These are phyloP conservation scores for Bombus balteatus DNA, from an alignment of 1,140 invertebrate genomes.

Conservation along the genomic window DNA sequence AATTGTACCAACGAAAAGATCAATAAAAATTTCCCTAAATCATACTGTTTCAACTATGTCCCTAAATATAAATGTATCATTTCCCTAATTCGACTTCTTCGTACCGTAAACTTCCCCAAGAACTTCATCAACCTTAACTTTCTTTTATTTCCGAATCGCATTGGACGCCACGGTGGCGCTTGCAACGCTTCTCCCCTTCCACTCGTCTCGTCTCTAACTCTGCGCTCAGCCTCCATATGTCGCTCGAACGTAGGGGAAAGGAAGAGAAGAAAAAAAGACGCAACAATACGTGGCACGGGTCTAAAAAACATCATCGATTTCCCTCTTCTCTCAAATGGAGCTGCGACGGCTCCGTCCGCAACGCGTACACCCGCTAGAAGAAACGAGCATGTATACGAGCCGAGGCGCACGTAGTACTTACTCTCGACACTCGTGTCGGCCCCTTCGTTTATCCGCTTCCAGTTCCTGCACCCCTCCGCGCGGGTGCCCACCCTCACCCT, in stretches of 20 bases:
- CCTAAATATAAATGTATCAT: not conserved
- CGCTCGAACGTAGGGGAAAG: not conserved
- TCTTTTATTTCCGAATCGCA: not conserved
- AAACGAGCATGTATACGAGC: conserved; percentile 27
- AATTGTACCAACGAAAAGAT: conserved; percentile 11
- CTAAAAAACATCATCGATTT: conserved; percentile 39
- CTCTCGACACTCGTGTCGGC: conserved; percentile 63
- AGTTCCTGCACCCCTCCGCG: conserved; percentile 60
- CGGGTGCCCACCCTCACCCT: conserved; percentile 41
- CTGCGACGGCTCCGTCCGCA: not conserved
- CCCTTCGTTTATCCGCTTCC: conserved; percentile 62
- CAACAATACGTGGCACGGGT: conserved; percentile 9
- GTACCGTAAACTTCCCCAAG: not conserved
- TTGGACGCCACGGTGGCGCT: conserved; percentile 2
- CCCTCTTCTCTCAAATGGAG: not conserved
- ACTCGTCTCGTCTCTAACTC: not conserved
- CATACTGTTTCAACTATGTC: not conserved
- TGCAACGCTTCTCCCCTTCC: not conserved
- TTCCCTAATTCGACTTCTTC: no score
- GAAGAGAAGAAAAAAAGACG: conserved; percentile 5
- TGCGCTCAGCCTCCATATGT: conserved; percentile 39
- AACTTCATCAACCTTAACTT: not conserved
- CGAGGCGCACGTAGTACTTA: conserved; percentile 63
- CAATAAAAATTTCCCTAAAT: not conserved
- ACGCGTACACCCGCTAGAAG: conserved; percentile 59